phyloP scores from a whole-genome alignment of 2,888 invertebrate species.

The Maniola hyperantus region DNA sequence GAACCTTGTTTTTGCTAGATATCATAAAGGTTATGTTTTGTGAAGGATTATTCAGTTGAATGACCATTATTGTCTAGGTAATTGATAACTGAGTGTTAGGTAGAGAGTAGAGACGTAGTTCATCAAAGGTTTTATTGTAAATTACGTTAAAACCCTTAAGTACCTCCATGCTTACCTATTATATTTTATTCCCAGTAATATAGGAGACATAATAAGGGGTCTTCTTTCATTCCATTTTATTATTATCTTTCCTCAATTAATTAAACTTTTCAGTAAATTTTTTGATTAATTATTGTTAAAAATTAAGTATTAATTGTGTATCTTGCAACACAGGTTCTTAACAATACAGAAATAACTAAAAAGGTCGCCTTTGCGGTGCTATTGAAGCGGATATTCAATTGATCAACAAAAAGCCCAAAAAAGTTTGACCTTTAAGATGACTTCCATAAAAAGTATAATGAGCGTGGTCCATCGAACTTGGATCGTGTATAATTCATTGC shows the following conservation, averaged over 20 bases:
- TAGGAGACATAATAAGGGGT: too few relatives aligned
- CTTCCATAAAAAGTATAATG: slow-evolving; percentile 22
- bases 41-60: slow-evolving; percentile 28
- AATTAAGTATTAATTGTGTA: too few relatives aligned
- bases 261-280: too few relatives aligned
- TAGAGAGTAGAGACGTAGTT: neutral
- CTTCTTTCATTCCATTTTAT: too few relatives aligned
- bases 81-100: neutral
- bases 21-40: neutral
- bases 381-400: slow-evolving; percentile 28
- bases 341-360: neutral
- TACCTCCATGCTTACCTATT: too few relatives aligned
- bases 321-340: neutral
- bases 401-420: slow-evolving; percentile 18
- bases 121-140: too few relatives aligned
- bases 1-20: slow-evolving; percentile 2
- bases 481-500: slow-evolving; percentile 17
- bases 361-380: neutral
- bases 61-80: slow-evolving; percentile 22
- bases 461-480: slow-evolving; percentile 18
- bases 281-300: too few relatives aligned
- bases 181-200: too few relatives aligned
- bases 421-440: slow-evolving; percentile 30
- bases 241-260: too few relatives aligned
- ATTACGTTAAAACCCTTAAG: too few relatives aligned